These are phyloP conservation scores for Lepidothrix coronata DNA, from an alignment of 2,113 vertebrate species.

Conservation along the genomic window DNA sequence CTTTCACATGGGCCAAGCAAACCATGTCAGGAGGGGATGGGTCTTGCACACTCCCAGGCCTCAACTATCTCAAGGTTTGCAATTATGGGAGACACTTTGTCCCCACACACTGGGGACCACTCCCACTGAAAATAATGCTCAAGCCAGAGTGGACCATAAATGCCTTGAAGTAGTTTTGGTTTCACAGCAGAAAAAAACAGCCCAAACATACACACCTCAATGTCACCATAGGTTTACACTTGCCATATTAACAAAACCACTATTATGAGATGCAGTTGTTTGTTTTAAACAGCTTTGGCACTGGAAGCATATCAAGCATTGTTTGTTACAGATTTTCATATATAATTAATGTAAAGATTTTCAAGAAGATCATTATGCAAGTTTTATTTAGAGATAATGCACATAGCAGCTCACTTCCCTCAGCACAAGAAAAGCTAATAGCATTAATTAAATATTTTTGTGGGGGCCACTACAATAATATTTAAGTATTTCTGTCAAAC, in stretches of 20 bases:
- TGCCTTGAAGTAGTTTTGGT: rapidly evolving
- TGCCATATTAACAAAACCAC: background rate
- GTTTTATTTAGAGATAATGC: background rate
- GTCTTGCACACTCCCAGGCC: background rate
- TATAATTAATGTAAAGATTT: slow-evolving; percentile 39
- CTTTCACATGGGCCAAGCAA: background rate
- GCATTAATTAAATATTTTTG: slow-evolving; percentile 27
- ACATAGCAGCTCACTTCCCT: background rate
- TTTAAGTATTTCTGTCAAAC: slow-evolving; percentile 17
- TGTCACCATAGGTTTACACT: background rate
- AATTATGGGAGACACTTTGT: background rate
- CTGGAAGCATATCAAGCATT: background rate
- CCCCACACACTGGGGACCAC: background rate
- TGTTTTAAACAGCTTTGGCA: background rate
- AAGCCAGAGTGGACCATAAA: background rate
- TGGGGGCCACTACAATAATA: background rate
- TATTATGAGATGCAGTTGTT: background rate
- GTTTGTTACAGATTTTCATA: background rate
- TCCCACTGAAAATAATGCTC: background rate
- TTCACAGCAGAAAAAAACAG: background rate
- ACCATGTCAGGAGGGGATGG: rapidly evolving
- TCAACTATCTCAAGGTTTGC: background rate
- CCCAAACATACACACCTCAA: background rate
- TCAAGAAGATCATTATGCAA: background rate
- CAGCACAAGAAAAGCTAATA: background rate